Evolutionary conservation across 2,113 vertebrate genomes (phyloP).

Genomic region (Stictonetta naevosa): DNA sequence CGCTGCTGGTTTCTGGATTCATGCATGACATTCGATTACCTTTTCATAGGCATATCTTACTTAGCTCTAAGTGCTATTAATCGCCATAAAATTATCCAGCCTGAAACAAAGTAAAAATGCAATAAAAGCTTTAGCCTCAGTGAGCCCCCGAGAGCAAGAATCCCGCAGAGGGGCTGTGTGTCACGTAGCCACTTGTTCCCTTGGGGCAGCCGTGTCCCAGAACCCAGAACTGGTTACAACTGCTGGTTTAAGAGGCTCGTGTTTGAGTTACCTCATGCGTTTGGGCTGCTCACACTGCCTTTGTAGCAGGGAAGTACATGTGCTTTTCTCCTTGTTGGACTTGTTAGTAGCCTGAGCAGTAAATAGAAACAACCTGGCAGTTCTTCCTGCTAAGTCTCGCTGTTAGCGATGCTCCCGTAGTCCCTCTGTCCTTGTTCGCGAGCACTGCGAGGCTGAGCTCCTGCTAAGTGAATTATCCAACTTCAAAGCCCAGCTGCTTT

Average conservation of each 20-base stretch:
- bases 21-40: conserved; percentile 41
- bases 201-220: not conserved
- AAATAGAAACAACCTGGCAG: not conserved
- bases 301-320: not conserved
- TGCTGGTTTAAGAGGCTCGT: not conserved
- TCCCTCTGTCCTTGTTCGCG: not conserved
- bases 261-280: not conserved
- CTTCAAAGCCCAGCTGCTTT: conserved; percentile 38
- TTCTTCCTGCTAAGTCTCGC: not conserved
- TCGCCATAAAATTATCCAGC: conserved; percentile 23
- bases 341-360: not conserved
- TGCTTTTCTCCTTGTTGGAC: not conserved
- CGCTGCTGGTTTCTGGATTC: not conserved
- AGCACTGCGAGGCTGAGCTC: not conserved
- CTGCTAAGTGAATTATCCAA: conserved; percentile 37
- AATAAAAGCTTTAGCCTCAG: conserved; percentile 10
- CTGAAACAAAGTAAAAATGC: conserved; percentile 24
- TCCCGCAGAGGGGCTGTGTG: not conserved
- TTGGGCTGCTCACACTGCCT: not conserved
- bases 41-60: not conserved
- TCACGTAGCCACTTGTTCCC: not conserved
- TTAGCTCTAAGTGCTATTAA: conserved; percentile 44
- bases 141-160: not conserved
- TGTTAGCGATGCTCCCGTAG: not conserved
- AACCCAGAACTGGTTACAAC: not conserved